Evolutionary conservation across 2,888 invertebrate genomes (phyloP).

Genomic region (Ellobium chinense): DNA sequence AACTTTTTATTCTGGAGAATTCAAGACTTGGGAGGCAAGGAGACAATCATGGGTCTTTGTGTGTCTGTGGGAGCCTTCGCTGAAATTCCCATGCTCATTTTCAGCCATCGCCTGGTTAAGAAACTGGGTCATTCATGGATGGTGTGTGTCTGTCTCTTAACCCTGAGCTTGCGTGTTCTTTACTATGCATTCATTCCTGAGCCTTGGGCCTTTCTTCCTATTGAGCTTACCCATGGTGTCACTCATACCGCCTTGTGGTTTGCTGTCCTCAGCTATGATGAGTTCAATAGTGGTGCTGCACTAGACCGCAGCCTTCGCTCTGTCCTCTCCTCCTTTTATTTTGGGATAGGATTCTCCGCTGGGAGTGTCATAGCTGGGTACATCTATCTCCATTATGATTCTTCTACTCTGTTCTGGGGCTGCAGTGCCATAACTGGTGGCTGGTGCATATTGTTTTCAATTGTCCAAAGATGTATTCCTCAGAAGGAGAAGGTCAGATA

Average conservation of each 20-base stretch:
- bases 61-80: conserved; percentile 69
- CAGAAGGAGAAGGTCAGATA: conserved; percentile 67
- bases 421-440: conserved; percentile 60
- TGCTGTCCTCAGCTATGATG: conserved; percentile 68
- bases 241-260: conserved; percentile 74
- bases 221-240: conserved; percentile 68
- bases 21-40: conserved; percentile 68
- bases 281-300: conserved; percentile 67
- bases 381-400: conserved; percentile 67
- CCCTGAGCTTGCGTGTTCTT: conserved; percentile 62
- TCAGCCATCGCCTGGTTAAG: conserved; percentile 64
- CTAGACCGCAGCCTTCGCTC: conserved; percentile 72
- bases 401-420: conserved; percentile 65
- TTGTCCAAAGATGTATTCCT: conserved; percentile 64
- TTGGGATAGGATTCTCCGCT: conserved; percentile 71
- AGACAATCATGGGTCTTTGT: conserved; percentile 70
- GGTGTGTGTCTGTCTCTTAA: conserved; percentile 63
- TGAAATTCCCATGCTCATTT: conserved; percentile 71
- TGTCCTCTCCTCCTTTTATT: conserved; percentile 70
- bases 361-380: conserved; percentile 71
- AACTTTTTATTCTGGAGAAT: conserved; percentile 75
- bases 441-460: conserved; percentile 67
- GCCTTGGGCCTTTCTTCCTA: conserved; percentile 72
- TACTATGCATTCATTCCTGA: conserved; percentile 72
- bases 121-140: conserved; percentile 69